Evolutionary conservation across 2,888 invertebrate species (phyloP), one percentile per base, ranked within the genome.

Genomic region (Pyrrhosoma nymphula): DNA sequence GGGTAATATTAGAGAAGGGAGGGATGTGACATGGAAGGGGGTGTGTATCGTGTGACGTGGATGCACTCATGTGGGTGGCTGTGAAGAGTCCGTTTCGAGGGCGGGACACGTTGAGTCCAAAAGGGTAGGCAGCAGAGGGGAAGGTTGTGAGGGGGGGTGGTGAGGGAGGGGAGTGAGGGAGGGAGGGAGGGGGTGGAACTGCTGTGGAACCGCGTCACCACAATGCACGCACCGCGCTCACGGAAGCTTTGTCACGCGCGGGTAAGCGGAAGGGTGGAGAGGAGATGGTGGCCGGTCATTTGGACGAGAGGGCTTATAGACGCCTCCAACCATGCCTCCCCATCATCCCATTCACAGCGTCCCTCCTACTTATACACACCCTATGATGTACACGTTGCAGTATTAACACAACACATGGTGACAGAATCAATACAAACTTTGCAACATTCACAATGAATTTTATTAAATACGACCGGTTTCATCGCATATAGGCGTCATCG

Each of bases 161-260:
- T 4, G 4, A n/a, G 47, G 14, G 26, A 26, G 0, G 12, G 89
- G 89, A 20, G 89, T 16, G 88, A 10, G 39, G 39, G 47, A 16
- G 69, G 93, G 60, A 6, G 39, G 60, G 63, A 91, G 20, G 63
- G 35, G 4, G n/a, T 30, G 91, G 63, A 63, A 63, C 60, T 35
- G 63, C 56, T 20, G n/a, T 30, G 91, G 63, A 63, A 63, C 60
- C 20, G 91, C 60, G 39, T 35, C 63, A 47, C 93, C 93, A 69
- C 93, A 93, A 93, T 93, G 93, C 75, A 93, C 93, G 75, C 93
- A 91, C 91, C 91, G 69, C 69, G 39, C 60, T 10, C 91, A 63
- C 63, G 93, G 75, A 75, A 93, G 69, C 93, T 69, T 75, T 93
- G 93, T 93, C 93, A 93, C 93, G 93, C 47, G 35, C 93, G 93